Evolutionary conservation across 2,797 vertebrate genomes (phyloP).

Genomic region (Chaetophractus vellerosus): DNA sequence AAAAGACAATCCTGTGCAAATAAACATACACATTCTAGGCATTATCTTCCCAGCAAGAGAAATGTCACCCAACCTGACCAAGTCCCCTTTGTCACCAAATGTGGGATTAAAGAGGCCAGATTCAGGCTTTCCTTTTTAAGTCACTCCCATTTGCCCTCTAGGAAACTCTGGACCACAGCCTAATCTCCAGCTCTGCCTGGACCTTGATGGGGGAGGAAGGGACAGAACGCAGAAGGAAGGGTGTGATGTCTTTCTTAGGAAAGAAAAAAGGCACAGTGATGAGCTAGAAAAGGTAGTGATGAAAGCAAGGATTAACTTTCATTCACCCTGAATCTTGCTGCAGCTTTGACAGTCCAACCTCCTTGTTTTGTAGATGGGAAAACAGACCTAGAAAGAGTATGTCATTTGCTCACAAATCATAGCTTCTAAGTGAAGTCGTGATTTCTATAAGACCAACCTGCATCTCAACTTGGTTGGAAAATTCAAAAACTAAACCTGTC

Average conservation of each 20-base stretch:
- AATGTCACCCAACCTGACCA: conserved; percentile 62
- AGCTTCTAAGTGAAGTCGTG: not conserved
- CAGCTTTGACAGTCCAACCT: not conserved
- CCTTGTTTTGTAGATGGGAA: not conserved
- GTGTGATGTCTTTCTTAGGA: conserved; percentile 64
- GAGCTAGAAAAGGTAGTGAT: conserved; percentile 78
- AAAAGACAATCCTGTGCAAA: conserved; percentile 90
- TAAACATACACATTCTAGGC: conserved; percentile 87
- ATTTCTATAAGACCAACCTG: conserved; percentile 7
- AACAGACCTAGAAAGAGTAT: not conserved
- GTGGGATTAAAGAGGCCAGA: conserved; percentile 31
- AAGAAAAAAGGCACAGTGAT: conserved; percentile 88
- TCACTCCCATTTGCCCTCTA: not conserved
- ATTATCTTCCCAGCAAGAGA: conserved; percentile 88
- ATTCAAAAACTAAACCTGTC: not conserved
- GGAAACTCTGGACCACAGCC: conserved; percentile 34
- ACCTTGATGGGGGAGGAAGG: conserved; percentile 7
- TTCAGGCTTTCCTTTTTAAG: conserved; percentile 30
- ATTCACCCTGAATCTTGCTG: not conserved
- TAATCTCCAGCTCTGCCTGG: conserved; percentile 61
- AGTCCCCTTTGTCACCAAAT: conserved; percentile 67
- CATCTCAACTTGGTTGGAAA: conserved; percentile 47
- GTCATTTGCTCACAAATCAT: conserved; percentile 7
- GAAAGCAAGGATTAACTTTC: conserved; percentile 29
- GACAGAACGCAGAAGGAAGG: not conserved